Evolutionary conservation across 1,140 invertebrate species (phyloP), one percentile per base, ranked within the genome.

Genomic region (Euschistus heros): DNA sequence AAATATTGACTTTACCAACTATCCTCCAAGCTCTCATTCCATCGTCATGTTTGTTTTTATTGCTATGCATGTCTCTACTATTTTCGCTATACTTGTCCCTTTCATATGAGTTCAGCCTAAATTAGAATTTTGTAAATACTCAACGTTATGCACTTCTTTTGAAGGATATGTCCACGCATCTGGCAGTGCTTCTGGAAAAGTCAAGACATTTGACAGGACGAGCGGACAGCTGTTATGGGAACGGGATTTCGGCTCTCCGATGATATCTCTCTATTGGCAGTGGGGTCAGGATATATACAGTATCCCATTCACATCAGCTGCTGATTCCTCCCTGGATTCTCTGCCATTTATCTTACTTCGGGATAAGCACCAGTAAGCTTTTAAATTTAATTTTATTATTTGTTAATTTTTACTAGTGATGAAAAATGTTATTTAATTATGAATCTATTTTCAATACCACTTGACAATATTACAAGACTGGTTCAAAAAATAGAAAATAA

Each of bases 231-330:
- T 92, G 37, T 74, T 94, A 8, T 98, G 94, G 94, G 83, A 92
- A 70, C 79, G 83, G 18, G 85, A 97, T 74, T 84, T 93, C 57
- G 84, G 85, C 59, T 94, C 92, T 67, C 94, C 95, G 2, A 85
- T 98, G 2, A 87, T 98, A 57, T 94, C 89, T 0, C 84, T 93
- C 64, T 99, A 97, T 75, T 77, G 87, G 1, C 76, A 95, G 62
- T 86, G 87, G 67, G 81, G 84, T 37, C 84, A 88, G 52, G 89
- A 88, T 2, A 80, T 97, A 33, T 79, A 92, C 42, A 84, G 87
- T 50, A 81, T 97, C 46, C 94, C 94, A 2, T 96, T 96, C 73
- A 92, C 89, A 10, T 91, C 88, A 57, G 84, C 98, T 37, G 86
- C 91, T 68, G 88, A 91, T 70, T 59, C 63, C 15, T 65, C 65